These are phyloP conservation scores for Oscheius sp. DNA, from an alignment of 1,140 invertebrate genomes.

Conservation along the genomic window DNA sequence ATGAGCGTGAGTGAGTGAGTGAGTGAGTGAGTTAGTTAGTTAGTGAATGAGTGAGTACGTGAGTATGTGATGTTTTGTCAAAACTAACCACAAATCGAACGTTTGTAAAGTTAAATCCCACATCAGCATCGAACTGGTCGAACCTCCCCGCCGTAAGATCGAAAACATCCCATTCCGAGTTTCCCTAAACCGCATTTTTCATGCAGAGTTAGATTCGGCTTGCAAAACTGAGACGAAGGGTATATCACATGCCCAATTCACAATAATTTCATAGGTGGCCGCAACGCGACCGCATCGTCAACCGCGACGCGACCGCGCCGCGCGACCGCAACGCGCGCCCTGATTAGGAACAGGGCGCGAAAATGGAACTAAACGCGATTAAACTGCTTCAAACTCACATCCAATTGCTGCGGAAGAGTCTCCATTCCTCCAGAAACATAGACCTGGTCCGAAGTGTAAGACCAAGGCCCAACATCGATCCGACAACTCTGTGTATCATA, in stretches of 20 bases:
- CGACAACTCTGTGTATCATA: constrained; percentile 28
- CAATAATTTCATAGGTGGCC: too few species aligned
- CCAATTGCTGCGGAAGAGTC: background rate
- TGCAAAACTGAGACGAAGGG: background rate
- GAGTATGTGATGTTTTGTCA: background rate
- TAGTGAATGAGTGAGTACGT: too few species aligned
- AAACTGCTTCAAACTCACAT: background rate
- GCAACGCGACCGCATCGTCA: too few species aligned
- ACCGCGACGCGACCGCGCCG: too few species aligned
- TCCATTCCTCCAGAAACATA: background rate
- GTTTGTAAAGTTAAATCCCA: constrained; percentile 10
- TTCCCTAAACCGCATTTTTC: background rate
- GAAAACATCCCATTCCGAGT: constrained; percentile 16
- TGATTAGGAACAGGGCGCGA: too few species aligned
- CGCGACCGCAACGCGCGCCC: too few species aligned
- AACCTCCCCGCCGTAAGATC: background rate
- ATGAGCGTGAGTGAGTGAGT: too few species aligned
- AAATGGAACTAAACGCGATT: background rate
- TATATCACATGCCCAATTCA: background rate
- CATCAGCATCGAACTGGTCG: constrained; percentile 3
- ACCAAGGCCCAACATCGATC: constrained; percentile 31
- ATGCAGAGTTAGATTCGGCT: background rate
- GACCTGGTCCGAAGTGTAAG: constrained; percentile 10
- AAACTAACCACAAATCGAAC: constrained; percentile 7
- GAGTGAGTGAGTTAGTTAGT: too few species aligned